Evolutionary conservation across 2,888 invertebrate genomes (phyloP).

Genomic region (Danaus chrysippus): DNA sequence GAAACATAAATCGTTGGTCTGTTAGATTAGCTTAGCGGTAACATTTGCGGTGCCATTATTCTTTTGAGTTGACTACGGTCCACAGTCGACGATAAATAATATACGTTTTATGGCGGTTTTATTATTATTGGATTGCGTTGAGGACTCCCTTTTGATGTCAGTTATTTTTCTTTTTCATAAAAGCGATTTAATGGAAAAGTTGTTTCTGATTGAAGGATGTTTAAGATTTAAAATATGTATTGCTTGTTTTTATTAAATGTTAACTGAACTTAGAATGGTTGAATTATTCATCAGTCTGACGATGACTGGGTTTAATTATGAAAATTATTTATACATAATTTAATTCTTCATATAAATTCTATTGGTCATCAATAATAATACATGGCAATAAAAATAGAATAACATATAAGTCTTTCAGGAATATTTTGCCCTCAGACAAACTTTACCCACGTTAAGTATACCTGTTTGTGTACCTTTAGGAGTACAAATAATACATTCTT

Average conservation of each 20-base stretch:
- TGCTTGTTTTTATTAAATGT: neutral
- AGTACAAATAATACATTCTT: constrained; percentile 12
- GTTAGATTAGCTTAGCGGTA: constrained; percentile 41
- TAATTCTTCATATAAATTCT: no score
- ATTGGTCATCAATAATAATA: neutral
- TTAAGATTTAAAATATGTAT: constrained; percentile 17
- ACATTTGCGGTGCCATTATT: constrained; percentile 46
- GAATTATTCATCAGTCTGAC: no score
- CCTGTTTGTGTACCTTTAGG: constrained; percentile 27
- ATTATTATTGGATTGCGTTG: constrained; percentile 68
- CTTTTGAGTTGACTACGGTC: constrained; percentile 40
- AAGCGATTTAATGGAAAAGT: constrained; percentile 35
- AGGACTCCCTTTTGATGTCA: constrained; percentile 50
- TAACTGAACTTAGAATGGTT: neutral
- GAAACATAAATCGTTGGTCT: constrained; percentile 35
- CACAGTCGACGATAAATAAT: constrained; percentile 60
- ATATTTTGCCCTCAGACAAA: constrained; percentile 10
- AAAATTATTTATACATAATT: no score
- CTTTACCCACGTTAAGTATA: constrained; percentile 13
- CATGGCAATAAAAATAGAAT: neutral
- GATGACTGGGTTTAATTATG: no score
- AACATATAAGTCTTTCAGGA: constrained; percentile 14
- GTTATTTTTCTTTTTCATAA: constrained; percentile 49
- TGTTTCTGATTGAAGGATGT: constrained; percentile 17
- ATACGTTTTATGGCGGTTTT: constrained; percentile 63